These are phyloP conservation scores for Todiramphus chloris DNA, from an alignment of 2,113 vertebrate species.

Conservation along the genomic window DNA sequence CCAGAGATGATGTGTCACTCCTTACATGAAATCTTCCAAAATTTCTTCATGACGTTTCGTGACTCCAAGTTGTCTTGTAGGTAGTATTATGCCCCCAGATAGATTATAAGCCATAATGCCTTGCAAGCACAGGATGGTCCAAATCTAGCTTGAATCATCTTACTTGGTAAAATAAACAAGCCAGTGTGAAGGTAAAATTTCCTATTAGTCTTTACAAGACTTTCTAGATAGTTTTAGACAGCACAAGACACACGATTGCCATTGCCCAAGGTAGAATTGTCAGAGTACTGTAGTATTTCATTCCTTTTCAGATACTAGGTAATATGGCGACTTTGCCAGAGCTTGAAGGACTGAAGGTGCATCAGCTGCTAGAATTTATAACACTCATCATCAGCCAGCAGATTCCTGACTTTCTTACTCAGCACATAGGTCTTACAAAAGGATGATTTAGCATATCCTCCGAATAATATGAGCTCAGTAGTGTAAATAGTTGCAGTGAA, in stretches of 20 bases:
- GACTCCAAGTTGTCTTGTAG: background rate
- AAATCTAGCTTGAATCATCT: background rate
- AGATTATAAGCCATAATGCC: background rate
- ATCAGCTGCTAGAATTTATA: background rate
- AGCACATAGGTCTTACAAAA: background rate
- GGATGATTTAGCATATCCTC: background rate
- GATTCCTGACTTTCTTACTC: background rate
- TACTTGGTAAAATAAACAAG: background rate
- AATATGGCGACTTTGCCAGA: background rate
- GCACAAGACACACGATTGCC: background rate
- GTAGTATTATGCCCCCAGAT: background rate
- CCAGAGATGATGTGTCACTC: background rate
- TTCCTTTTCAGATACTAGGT: background rate
- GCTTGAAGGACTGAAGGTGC: background rate
- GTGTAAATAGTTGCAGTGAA: background rate
- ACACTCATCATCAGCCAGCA: background rate
- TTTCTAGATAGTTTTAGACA: background rate
- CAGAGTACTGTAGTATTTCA: background rate
- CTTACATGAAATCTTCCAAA: background rate
- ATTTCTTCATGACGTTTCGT: background rate
- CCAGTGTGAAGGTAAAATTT: background rate
- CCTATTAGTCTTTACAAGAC: background rate
- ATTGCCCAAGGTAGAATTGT: background rate
- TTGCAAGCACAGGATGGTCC: background rate
- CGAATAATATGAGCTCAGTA: background rate